Percentiles rank a stretch among this genome's conserved stretches.
Evolutionary conservation across 2,797 vertebrate genomes (phyloP).

Genomic region (Amblyraja radiata): DNA sequence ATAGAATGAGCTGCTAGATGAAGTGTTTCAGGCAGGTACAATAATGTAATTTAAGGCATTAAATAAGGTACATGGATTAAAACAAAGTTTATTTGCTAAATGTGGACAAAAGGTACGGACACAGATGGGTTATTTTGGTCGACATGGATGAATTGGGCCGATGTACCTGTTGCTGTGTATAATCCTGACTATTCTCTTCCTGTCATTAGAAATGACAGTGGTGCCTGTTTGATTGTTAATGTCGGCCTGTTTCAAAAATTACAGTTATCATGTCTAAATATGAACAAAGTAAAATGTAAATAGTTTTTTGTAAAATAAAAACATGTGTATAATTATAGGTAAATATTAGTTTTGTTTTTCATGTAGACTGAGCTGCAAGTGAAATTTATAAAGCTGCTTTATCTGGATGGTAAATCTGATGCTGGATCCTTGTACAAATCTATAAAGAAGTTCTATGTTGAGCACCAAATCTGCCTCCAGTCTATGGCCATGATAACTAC

Average conservation of each 20-base stretch:
- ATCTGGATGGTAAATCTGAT: constrained; percentile 38
- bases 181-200: background rate
- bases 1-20: too few relatives aligned
- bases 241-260: background rate
- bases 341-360: constrained; percentile 19
- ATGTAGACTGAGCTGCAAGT: constrained; percentile 33
- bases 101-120: too few relatives aligned
- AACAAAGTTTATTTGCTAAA: too few relatives aligned
- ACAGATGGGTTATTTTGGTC: too few relatives aligned
- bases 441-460: constrained; percentile 37
- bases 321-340: background rate
- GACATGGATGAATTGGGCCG: too few relatives aligned
- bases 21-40: too few relatives aligned
- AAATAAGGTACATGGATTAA: too few relatives aligned
- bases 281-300: too few relatives aligned
- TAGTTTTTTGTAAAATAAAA: background rate
- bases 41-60: too few relatives aligned
- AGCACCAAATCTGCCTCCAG: constrained; percentile 34
- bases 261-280: background rate
- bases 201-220: background rate
- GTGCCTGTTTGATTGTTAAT: background rate
- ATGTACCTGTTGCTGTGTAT: too few relatives aligned
- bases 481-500: constrained; percentile 36
- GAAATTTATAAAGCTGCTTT: constrained; percentile 38
- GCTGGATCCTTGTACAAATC: constrained; percentile 33